Evolutionary conservation across 2,797 vertebrate genomes (phyloP).

Genomic region (Chrosomus eos): DNA sequence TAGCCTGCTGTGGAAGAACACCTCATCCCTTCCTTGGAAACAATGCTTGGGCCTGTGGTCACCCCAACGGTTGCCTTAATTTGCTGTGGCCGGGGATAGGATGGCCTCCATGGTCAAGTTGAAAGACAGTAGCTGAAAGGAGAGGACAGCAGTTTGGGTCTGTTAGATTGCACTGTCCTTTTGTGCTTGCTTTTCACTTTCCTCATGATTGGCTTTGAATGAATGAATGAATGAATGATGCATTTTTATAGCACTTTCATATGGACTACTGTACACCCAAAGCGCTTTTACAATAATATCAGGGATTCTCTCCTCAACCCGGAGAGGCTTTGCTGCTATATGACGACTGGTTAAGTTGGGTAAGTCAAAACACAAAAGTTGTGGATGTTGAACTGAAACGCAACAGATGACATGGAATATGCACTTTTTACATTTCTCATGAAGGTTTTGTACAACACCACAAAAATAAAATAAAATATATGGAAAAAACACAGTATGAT

Average conservation of each 20-base stretch:
- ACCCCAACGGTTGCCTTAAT: constrained; percentile 40
- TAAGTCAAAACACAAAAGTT: background rate
- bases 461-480: background rate
- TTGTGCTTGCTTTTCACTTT: background rate
- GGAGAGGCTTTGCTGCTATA: background rate
- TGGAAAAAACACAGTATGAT: background rate
- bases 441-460: background rate
- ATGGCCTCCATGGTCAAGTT: constrained; percentile 18
- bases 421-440: background rate
- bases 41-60: constrained; percentile 39
- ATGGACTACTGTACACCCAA: too few species aligned
- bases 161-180: constrained; percentile 17
- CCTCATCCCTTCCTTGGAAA: constrained; percentile 1
- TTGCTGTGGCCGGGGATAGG: constrained; percentile 29
- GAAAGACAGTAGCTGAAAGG: constrained; percentile 14
- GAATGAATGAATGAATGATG: too few species aligned
- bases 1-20: constrained; percentile 30
- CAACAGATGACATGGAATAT: background rate
- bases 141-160: constrained; percentile 5
- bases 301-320: too few species aligned
- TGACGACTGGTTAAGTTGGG: background rate
- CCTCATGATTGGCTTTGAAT: background rate
- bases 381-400: background rate
- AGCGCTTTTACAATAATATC: too few species aligned
- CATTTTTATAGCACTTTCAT: too few species aligned